A percentile compares a stretch with the other conserved stretches of the same genome.
Conservation (phyloP, 2,113 vertebrate species). For the Eleginops maclovinus region DNA sequence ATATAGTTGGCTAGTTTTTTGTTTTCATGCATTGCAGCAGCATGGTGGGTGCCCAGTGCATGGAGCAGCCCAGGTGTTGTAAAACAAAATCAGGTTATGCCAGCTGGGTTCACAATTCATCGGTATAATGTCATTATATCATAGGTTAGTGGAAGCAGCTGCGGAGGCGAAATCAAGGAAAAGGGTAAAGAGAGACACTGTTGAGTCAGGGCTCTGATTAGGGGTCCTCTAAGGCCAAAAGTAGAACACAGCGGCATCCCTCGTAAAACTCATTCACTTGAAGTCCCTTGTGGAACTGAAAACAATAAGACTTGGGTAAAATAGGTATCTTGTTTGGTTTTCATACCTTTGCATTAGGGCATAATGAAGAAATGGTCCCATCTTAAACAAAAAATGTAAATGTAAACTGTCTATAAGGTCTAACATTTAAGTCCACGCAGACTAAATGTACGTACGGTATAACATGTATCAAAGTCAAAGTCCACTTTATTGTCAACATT, state of each 20-base stretch:
- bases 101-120: constrained; percentile 62
- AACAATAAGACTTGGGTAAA: neutral
- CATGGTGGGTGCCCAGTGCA: constrained; percentile 4
- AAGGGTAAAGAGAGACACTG: constrained; percentile 26
- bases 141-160: constrained; percentile 69
- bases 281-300: neutral
- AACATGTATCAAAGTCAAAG: no score
- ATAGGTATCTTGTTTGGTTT: no score
- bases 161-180: constrained; percentile 47
- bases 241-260: constrained; percentile 31
- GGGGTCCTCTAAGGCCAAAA: constrained; percentile 34
- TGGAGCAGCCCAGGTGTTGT: constrained; percentile 53
- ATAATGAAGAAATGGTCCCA: no score
- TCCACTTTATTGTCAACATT: no score
- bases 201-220: constrained; percentile 55
- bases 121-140: constrained; percentile 63
- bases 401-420: neutral
- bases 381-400: neutral
- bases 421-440: neutral
- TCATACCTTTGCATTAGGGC: no score
- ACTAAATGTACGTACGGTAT: neutral
- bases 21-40: constrained; percentile 19
- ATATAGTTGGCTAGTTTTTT: constrained; percentile 1
- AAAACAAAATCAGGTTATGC: constrained; percentile 57
- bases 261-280: constrained; percentile 21